Base-by-base conservation (phyloP, 2,113 vertebrate genomes). In the Mormyrus iriodes region DNA sequence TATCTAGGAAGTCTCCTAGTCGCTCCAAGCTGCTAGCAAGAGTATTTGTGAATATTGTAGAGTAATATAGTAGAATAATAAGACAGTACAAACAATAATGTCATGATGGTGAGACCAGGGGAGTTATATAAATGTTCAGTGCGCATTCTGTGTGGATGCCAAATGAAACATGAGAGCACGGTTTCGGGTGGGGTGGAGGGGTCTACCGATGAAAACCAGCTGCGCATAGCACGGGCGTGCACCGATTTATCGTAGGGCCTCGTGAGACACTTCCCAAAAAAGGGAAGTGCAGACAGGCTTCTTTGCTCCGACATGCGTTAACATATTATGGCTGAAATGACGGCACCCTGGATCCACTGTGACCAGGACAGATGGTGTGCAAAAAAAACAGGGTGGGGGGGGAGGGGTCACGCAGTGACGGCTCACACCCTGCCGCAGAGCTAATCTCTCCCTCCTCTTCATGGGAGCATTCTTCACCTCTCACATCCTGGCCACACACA, bases 331-430 rank as follows among this genome's bases (percentile, higher is more conserved):
- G 61, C 61, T 69, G 61, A 69, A 12, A 69, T 69, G 61, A 31
- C 10, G 3, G 61, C 61, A 0, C 61, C 61, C 61, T 19, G 76
- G 39, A 82, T 82, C 76, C 24, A 1, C 27, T 88, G 84, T 44
- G 91, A 89, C 82, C 88, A 58, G 24, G 89, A 88, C 92, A 93
- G 92, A 92, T 89, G 90, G 91, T 85, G 91, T 88, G 61, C 88
- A 89, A 89, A 91, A 89, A 90, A 92, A 91, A 91, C 90, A 92
- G 90, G 90, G 58, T 88, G 88, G 52, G 86, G 88, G 31, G 58
- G 49, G 52, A 8, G 79, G 82, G 85, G 90, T 58, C 44, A 89
- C 88, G 88, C 46, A 19, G 44, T 82, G 85, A 42, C 88, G 31
- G 27, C 39, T 17, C 90, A 89, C 83, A 85, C 21, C 51, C 85